phyloP scores from a whole-genome alignment of 2,797 vertebrate genomes.

The Naso thynnoides region DNA sequence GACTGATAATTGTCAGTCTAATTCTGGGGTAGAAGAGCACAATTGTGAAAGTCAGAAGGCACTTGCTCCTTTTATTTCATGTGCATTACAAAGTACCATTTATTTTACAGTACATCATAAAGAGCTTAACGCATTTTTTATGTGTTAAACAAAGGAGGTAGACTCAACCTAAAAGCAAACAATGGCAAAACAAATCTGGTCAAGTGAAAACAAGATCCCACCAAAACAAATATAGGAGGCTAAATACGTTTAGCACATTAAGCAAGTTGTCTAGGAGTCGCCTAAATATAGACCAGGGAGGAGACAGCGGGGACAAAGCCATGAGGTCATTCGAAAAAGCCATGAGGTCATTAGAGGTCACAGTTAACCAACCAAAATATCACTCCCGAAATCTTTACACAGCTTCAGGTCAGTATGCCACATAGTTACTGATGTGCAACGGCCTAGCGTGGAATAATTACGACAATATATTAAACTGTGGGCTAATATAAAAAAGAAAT shows the following conservation, averaged over 20 bases:
- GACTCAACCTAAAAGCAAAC: background rate
- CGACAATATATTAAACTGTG: background rate
- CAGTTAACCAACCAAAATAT: constrained; percentile 25
- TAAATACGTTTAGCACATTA: background rate
- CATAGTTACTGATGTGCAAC: background rate
- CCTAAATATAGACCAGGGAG: constrained; percentile 45
- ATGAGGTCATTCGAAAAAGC: constrained; percentile 33
- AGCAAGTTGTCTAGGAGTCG: background rate
- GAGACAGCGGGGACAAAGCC: background rate
- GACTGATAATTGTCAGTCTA: constrained; percentile 7
- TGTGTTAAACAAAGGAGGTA: background rate
- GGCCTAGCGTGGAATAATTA: background rate
- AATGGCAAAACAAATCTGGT: background rate
- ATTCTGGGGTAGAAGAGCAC: background rate
- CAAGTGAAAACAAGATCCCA: background rate
- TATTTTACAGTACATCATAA: background rate
- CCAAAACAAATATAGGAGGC: background rate
- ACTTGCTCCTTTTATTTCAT: background rate
- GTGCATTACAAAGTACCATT: background rate
- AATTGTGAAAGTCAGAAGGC: background rate
- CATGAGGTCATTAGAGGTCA: constrained; percentile 44
- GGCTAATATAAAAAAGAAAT: background rate
- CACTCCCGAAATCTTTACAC: background rate
- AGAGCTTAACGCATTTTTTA: background rate
- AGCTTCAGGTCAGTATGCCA: constrained; percentile 8